Base-by-base conservation (phyloP, 2,888 invertebrate species). In the Trisateles emortualis region DNA sequence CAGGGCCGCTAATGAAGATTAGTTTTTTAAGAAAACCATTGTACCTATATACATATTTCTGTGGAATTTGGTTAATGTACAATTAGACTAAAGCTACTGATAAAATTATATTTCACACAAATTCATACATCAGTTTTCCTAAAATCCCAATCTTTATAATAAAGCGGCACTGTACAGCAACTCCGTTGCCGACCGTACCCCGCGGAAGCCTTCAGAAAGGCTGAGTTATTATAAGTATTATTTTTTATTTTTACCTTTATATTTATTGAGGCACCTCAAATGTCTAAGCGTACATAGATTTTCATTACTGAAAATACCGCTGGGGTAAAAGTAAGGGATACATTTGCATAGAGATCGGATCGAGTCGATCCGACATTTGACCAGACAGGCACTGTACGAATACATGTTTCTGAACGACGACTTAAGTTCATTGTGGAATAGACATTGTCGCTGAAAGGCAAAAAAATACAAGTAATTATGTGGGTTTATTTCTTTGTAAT, bases 331-430 rank as follows among this genome's bases (percentile, higher is more conserved):
- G 74, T 93, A 95, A 0, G 95, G 95, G 6, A 93, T 81, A 60
- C 95, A 95, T 26, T 89, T 89, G 70, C 95, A 95, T 0, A 94
- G 77, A 0, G 93, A 87, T 44, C 84, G 78, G 0, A 95, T 81
- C 4, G 94, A 90, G 11, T 79, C 78, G 0, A 94, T 88, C 0
- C 94, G 90, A 67, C 95, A 95, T 17, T 86, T 84, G n/a, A 94
- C 87, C 38, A 95, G 88, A 69, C 95, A 95, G 41, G 94, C 90
- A 58, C 94, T 94, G 76, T 94, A 94, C 1, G 94, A 94, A 68
- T 95, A 95, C 55, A 84, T 78, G 4, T 78, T 55, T 0, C 74
- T 73, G 68, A 80, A 92, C 10, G 75, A 52, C 0, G 75, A 57
- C 0, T 72, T 59, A 0, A 73, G 63, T 66, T 95, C 95, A 50